Percentiles rank a stretch among this genome's conserved stretches.
These are phyloP conservation scores for Saccopteryx leptura DNA, from an alignment of 2,113 vertebrate species.

Conservation along the genomic window DNA sequence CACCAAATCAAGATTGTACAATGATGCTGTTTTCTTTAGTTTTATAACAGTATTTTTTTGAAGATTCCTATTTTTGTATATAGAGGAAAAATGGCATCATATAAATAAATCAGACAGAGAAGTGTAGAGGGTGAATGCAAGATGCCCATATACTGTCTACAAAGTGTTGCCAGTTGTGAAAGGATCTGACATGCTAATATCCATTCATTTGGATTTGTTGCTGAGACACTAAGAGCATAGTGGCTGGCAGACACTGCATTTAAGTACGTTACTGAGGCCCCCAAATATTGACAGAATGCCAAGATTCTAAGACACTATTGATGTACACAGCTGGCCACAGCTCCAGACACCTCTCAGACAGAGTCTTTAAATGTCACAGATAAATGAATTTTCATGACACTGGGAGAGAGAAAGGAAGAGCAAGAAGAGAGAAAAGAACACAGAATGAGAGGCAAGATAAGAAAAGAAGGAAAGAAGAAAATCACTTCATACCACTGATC, in stretches of 20 bases:
- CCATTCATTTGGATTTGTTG: constrained; percentile 83
- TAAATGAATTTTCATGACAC: constrained; percentile 94
- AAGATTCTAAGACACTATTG: constrained; percentile 91
- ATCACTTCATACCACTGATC: constrained; percentile 81
- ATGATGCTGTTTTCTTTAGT: constrained; percentile 79
- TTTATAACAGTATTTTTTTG: constrained; percentile 79
- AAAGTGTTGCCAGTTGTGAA: constrained; percentile 88
- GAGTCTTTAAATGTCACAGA: constrained; percentile 93
- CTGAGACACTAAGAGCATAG: constrained; percentile 86
- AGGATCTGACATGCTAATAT: constrained; percentile 88
- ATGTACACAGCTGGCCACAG: constrained; percentile 89
- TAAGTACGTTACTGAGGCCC: constrained; percentile 89
- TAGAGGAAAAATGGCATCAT: constrained; percentile 86
- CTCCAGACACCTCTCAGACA: constrained; percentile 92
- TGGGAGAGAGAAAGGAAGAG: constrained; percentile 67
- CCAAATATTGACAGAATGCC: constrained; percentile 92
- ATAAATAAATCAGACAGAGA: constrained; percentile 85
- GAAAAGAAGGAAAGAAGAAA: constrained; percentile 81
- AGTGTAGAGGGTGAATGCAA: constrained; percentile 65
- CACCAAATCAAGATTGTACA: constrained; percentile 68
- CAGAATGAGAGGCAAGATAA: constrained; percentile 73
- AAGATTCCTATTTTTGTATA: constrained; percentile 85
- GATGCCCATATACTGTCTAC: constrained; percentile 86
- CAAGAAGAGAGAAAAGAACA: constrained; percentile 70
- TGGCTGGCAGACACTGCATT: constrained; percentile 87